Evolutionary conservation across 2,888 invertebrate genomes (phyloP).

Genomic region (Drosophila maculinotata): DNA sequence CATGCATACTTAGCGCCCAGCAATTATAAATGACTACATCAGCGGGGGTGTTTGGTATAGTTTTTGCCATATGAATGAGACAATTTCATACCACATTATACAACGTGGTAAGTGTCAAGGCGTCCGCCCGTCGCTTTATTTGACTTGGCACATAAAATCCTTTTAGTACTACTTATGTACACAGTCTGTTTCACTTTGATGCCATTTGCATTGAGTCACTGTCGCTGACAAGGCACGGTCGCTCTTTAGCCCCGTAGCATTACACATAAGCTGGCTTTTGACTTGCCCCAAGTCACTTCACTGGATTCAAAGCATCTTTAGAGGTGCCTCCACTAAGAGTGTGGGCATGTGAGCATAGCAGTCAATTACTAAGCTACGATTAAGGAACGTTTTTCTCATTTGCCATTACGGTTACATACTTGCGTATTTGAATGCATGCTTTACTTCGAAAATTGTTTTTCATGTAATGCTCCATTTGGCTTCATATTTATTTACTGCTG

Average conservation of each 20-base stretch:
- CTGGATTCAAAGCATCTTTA: constrained; percentile 21
- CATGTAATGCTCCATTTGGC: constrained; percentile 49
- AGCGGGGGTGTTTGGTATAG: constrained; percentile 28
- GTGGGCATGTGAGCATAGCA: constrained; percentile 13
- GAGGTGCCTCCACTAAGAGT: constrained; percentile 9
- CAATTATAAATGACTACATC: constrained; percentile 67
- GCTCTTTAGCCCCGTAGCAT: constrained; percentile 49
- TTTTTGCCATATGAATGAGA: constrained; percentile 71
- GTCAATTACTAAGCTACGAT: constrained; percentile 62
- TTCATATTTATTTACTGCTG: constrained; percentile 39
- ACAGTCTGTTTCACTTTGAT: constrained; percentile 40
- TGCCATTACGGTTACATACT: background rate
- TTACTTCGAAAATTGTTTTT: constrained; percentile 13
- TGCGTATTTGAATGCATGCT: background rate
- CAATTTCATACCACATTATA: constrained; percentile 46
- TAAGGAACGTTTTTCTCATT: constrained; percentile 40
- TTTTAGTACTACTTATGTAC: constrained; percentile 22
- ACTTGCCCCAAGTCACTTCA: constrained; percentile 37
- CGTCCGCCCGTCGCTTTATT: constrained; percentile 44
- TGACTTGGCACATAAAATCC: constrained; percentile 52
- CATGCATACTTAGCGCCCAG: constrained; percentile 45
- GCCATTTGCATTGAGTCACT: constrained; percentile 49
- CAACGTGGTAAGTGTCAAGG: constrained; percentile 39
- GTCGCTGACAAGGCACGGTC: too few relatives aligned
- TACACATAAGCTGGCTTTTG: constrained; percentile 23